Conservation (phyloP, 2,113 vertebrate genomes). For the Anoura caudifer region DNA sequence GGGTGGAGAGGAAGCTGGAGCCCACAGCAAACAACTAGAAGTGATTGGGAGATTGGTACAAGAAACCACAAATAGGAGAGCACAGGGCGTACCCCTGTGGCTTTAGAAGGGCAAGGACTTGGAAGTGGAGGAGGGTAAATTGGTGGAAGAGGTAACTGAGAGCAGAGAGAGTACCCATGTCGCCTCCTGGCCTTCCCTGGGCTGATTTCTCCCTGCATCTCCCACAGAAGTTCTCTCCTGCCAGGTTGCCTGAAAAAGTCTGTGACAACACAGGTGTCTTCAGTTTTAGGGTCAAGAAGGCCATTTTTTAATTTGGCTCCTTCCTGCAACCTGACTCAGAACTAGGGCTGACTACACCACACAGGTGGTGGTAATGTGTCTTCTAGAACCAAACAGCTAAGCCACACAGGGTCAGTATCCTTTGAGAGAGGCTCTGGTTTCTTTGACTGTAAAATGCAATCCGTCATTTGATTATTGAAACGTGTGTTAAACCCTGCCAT, state of each 20-base stretch:
- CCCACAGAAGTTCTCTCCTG: not conserved
- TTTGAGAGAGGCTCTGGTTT: not conserved
- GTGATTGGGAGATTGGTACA: not conserved
- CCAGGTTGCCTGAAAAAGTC: not conserved
- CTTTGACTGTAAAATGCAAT: not conserved
- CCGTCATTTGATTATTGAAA: not conserved
- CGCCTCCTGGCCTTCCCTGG: not conserved
- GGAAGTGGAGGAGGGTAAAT: not conserved
- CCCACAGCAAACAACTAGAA: not conserved
- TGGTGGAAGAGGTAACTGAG: not conserved
- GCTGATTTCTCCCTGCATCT: not conserved
- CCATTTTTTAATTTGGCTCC: not conserved
- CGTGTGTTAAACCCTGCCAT: not conserved
- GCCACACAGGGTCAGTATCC: not conserved
- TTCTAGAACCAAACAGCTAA: not conserved
- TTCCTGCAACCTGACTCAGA: not conserved
- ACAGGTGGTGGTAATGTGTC: not conserved
- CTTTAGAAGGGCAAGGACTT: not conserved
- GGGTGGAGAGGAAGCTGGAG: not conserved
- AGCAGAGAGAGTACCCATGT: not conserved
- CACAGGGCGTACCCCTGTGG: rapidly evolving
- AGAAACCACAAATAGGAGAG: not conserved
- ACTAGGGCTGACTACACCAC: not conserved
- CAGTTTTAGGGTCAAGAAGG: not conserved
- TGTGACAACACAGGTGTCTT: not conserved